Percentiles rank a stretch among this genome's conserved stretches.
These are phyloP conservation scores for Nestor notabilis DNA, from an alignment of 2,113 vertebrate species.

Conservation along the genomic window DNA sequence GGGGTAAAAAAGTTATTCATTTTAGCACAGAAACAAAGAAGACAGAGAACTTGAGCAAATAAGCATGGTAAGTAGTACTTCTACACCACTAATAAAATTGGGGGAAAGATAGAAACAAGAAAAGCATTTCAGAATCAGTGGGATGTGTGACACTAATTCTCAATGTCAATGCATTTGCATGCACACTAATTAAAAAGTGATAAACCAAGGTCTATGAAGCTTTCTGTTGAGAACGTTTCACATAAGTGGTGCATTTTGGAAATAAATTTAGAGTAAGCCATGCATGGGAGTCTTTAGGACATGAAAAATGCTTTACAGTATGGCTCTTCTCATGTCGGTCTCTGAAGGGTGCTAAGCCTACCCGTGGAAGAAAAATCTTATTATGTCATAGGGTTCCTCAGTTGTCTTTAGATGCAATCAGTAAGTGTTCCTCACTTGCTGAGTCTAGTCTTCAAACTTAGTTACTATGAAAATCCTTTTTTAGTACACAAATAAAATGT, in stretches of 20 bases:
- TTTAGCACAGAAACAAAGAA: not conserved
- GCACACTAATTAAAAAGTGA: not conserved
- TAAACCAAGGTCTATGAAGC: not conserved
- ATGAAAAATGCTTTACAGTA: not conserved
- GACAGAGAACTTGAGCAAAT: not conserved
- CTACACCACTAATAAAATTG: not conserved
- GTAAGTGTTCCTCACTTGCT: not conserved
- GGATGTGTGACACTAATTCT: not conserved
- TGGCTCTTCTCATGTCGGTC: not conserved
- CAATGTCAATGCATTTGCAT: not conserved
- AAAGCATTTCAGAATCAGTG: not conserved
- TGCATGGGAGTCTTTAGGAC: not conserved
- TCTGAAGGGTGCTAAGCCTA: not conserved
- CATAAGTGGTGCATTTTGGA: not conserved
- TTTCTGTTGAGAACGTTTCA: not conserved
- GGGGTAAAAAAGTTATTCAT: not conserved
- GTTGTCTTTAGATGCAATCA: not conserved
- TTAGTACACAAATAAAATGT: not conserved
- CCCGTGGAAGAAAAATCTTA: not conserved
- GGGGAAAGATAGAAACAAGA: not conserved
- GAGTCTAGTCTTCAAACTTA: not conserved
- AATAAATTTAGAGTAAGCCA: constrained; percentile 25
- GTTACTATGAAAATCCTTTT: not conserved
- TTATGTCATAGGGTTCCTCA: not conserved
- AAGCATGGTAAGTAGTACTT: not conserved